Evolutionary conservation across 2,888 invertebrate species (phyloP), one percentile per base, ranked within the genome.

Genomic region (Anoncus sp.): DNA sequence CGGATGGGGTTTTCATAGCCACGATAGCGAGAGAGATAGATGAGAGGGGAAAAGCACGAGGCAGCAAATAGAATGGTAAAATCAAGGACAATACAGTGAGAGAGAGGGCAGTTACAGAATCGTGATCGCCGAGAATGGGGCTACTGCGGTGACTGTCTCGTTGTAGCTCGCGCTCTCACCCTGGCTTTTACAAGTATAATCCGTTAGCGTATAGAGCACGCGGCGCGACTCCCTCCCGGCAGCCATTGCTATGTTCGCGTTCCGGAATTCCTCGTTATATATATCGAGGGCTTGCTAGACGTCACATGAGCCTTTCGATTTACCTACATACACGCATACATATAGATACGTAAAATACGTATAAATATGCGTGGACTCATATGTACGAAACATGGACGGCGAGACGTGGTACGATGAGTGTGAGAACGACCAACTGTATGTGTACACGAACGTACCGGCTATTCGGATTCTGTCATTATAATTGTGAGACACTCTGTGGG

Each of bases 391-490:
- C 69, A 79, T 51, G 69, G 75, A 59, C 55, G 59, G 66, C 71
- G 47, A 71, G 35, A n/a, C 20, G 14, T n/a, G 57, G 14, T 38
- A 38, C 38, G 12, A 38, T 18, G 77, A 63, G 78, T 75, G 72
- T 77, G 81, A 75, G 67, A 78, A 78, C 75, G 76, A 74, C 72
- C 75, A 67, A 47, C 66, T 84, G 81, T 78, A 81, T 78, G 81
- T 83, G 80, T 69, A 77, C 77, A 77, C 75, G 81, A 73, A 77
- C 78, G 79, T 82, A 84, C 81, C 73, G 82, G 81, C 72, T 81
- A 82, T 78, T 75, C 83, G 85, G 87, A 87, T 89, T 89, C 90
- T 87, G 87, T 86, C 86, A 87, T 88, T 88, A 87, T 87, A 88
- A 89, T 88, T 86, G 85, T 22, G 20, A 83, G 49, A 55, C 20